Percentiles rank a stretch among this genome's conserved stretches.
These are phyloP conservation scores for Stigmatopora nigra DNA, from an alignment of 2,113 vertebrate species.

Conservation along the genomic window DNA sequence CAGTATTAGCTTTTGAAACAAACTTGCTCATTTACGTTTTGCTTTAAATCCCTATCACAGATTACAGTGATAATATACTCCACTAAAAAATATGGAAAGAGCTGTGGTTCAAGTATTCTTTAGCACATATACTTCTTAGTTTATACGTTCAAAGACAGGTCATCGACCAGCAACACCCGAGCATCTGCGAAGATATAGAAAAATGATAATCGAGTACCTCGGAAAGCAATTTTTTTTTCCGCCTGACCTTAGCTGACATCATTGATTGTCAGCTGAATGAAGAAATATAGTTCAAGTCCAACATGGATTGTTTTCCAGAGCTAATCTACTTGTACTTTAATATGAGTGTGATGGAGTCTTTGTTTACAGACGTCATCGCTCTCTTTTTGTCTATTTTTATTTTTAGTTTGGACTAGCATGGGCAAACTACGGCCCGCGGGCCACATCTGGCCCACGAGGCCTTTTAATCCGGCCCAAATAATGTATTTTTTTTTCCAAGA, in stretches of 20 bases:
- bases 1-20: too few species aligned
- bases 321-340: neutral
- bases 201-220: slow-evolving; percentile 8
- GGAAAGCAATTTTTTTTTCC: neutral
- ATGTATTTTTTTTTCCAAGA: too few species aligned
- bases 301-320: neutral
- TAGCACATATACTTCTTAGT: neutral
- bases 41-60: too few species aligned
- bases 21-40: too few species aligned
- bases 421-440: too few species aligned
- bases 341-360: neutral
- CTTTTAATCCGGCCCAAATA: too few species aligned
- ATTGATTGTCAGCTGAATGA: slow-evolving; percentile 10
- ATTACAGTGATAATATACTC: too few species aligned
- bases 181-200: slow-evolving; percentile 44
- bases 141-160: slow-evolving; percentile 26
- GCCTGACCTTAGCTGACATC: slow-evolving; percentile 4
- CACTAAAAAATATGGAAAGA: neutral
- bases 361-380: neutral
- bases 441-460: too few species aligned
- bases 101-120: slow-evolving; percentile 42
- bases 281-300: slow-evolving; percentile 9
- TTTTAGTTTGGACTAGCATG: neutral
- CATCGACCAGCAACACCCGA: slow-evolving; percentile 56
- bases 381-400: neutral